Conservation (phyloP, 2,888 invertebrate genomes). For the Sesamia inferens region DNA sequence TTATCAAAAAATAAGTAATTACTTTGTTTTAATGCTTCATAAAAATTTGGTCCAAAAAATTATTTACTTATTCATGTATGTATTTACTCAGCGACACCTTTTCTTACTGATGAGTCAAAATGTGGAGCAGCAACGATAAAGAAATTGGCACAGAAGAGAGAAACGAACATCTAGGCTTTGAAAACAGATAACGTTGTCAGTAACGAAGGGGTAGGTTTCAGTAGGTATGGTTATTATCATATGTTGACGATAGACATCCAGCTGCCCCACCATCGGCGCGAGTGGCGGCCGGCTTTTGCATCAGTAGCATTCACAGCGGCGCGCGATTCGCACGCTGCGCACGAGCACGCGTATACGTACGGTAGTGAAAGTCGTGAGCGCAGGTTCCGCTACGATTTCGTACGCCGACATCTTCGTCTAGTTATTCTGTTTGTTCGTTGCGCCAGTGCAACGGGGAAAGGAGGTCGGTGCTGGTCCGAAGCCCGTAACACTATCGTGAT, state of each 20-base stretch:
- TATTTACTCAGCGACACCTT: conserved; percentile 47
- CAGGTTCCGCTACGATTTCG: conserved; percentile 85
- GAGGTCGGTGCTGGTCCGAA: conserved; percentile 85
- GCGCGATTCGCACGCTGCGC: conserved; percentile 83
- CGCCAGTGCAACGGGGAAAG: conserved; percentile 89
- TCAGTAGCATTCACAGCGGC: conserved; percentile 83
- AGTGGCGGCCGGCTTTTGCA: conserved; percentile 61
- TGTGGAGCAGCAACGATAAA: conserved; percentile 66
- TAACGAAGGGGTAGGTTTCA: conserved; percentile 78
- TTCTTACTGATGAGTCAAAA: conserved; percentile 39
- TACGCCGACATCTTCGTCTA: conserved; percentile 86
- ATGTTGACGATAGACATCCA: conserved; percentile 72
- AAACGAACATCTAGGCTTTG: conserved; percentile 66
- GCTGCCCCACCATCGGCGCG: conserved; percentile 74
- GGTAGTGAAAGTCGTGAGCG: conserved; percentile 88
- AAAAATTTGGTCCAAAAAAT: conserved; percentile 11
- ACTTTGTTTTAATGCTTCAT: conserved; percentile 5
- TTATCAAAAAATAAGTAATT: neutral
- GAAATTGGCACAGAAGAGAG: conserved; percentile 66
- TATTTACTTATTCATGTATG: conserved; percentile 25
- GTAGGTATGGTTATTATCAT: conserved; percentile 73
- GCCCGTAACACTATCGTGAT: conserved; percentile 81
- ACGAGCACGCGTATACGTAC: conserved; percentile 75
- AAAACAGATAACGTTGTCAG: conserved; percentile 66
- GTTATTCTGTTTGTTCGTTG: conserved; percentile 88